phyloP scores from a whole-genome alignment of 2,888 invertebrate genomes.

The Drosophila macrospina region DNA sequence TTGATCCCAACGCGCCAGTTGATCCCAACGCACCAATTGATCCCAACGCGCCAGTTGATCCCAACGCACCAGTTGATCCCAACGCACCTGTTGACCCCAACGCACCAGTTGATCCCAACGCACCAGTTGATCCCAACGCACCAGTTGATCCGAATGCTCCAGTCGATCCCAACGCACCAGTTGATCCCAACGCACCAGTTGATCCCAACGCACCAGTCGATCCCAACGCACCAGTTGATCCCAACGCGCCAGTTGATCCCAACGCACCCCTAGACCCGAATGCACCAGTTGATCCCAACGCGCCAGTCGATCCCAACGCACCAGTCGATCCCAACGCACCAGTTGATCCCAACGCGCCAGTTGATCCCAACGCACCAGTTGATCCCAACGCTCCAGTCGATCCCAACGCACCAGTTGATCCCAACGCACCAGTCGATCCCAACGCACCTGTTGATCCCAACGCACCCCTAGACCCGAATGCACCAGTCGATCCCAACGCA shows the following conservation, averaged over 20 bases:
- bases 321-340: constrained; percentile 36
- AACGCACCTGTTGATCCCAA: constrained; percentile 26
- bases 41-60: constrained; percentile 4
- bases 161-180: constrained; percentile 18
- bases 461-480: constrained; percentile 31
- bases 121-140: constrained; percentile 23
- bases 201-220: neutral
- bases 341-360: constrained; percentile 21
- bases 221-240: constrained; percentile 27
- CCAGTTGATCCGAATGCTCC: constrained; percentile 27
- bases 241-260: constrained; percentile 33
- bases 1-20: constrained; percentile 1
- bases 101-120: constrained; percentile 29
- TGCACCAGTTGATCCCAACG: constrained; percentile 20
- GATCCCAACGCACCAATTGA: constrained; percentile 20
- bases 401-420: constrained; percentile 34
- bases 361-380: neutral
- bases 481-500: constrained; percentile 31
- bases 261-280: constrained; percentile 34
- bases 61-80: constrained; percentile 24
- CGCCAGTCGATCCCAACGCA: constrained; percentile 23
- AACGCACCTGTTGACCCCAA: constrained; percentile 39
- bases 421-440: constrained; percentile 30
- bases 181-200: neutral
- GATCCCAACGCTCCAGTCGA: constrained; percentile 22